Evolutionary conservation across 2,888 invertebrate genomes (phyloP).

Genomic region (Catocala nupta): DNA sequence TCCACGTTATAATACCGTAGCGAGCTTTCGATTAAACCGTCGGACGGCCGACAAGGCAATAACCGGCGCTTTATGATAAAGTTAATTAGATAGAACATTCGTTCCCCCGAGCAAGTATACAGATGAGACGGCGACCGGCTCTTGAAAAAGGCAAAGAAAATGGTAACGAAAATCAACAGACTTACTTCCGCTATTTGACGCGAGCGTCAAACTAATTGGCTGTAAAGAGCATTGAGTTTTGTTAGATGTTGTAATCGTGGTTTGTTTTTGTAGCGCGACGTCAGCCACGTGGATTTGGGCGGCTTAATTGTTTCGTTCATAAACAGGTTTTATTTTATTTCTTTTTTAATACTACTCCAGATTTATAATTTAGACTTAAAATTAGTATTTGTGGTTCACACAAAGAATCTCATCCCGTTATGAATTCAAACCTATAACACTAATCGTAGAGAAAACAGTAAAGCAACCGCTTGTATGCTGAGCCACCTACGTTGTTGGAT

Average conservation of each 20-base stretch:
- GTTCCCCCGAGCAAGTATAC: conserved; percentile 79
- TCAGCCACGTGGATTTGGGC: no score
- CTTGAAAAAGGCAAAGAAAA: conserved; percentile 67
- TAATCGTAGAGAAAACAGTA: no score
- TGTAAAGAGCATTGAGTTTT: conserved; percentile 9
- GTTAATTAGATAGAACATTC: conserved; percentile 85
- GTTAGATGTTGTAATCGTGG: background rate
- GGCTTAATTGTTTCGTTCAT: no score
- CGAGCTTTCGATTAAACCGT: conserved; percentile 74
- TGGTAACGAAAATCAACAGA: conserved; percentile 62
- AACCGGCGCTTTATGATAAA: conserved; percentile 83
- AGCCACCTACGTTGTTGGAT: no score
- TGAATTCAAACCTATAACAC: no score
- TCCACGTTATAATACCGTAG: conserved; percentile 60
- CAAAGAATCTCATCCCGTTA: no score
- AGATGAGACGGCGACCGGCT: conserved; percentile 68
- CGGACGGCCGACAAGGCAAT: conserved; percentile 75
- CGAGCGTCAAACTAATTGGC: conserved; percentile 37
- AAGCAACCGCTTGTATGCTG: no score
- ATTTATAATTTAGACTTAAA: no score
- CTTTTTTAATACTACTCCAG: no score
- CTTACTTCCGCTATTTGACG: conserved; percentile 44
- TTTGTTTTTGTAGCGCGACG: no score
- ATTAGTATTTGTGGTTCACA: no score
- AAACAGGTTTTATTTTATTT: no score